phyloP scores from a whole-genome alignment of 1,140 invertebrate species.

The Triops longicaudatus region DNA sequence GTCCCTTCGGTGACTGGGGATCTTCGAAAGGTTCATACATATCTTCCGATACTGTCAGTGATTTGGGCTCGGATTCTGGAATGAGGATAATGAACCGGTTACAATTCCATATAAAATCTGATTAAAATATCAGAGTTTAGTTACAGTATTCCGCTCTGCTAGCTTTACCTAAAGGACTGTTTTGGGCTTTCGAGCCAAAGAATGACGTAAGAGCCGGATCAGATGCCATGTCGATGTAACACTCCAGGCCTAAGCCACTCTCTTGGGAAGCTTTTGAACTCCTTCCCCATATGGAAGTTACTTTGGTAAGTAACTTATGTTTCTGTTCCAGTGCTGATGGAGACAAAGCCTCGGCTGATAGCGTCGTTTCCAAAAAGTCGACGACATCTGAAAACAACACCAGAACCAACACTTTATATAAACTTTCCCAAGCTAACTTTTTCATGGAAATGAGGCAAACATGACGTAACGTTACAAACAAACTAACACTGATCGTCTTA shows the following conservation, averaged over 20 bases:
- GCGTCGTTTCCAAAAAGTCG: slow-evolving; percentile 4
- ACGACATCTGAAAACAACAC: not conserved
- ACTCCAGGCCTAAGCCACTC: not conserved
- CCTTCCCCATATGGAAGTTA: not conserved
- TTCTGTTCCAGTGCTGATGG: not conserved
- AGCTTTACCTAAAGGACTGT: not conserved
- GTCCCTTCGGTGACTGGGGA: not conserved
- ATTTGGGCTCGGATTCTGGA: not conserved
- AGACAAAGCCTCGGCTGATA: slow-evolving; percentile 5
- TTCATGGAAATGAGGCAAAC: too few species aligned
- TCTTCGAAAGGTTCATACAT: slow-evolving; percentile 2
- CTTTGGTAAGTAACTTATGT: slow-evolving; percentile 6
- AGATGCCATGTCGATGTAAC: not conserved
- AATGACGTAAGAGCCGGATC: not conserved
- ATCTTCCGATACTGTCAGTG: not conserved
- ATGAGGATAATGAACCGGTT: not conserved
- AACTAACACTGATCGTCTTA: too few species aligned
- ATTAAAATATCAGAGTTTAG: not conserved
- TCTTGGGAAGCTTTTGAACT: not conserved
- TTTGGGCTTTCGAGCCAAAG: not conserved
- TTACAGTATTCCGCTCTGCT: not conserved
- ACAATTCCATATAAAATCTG: not conserved
- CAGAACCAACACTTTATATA: not conserved
- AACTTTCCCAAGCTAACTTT: too few species aligned
- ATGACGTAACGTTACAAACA: too few species aligned